Conservation (phyloP, 1,140 invertebrate genomes). For the Copidosoma floridanum region DNA sequence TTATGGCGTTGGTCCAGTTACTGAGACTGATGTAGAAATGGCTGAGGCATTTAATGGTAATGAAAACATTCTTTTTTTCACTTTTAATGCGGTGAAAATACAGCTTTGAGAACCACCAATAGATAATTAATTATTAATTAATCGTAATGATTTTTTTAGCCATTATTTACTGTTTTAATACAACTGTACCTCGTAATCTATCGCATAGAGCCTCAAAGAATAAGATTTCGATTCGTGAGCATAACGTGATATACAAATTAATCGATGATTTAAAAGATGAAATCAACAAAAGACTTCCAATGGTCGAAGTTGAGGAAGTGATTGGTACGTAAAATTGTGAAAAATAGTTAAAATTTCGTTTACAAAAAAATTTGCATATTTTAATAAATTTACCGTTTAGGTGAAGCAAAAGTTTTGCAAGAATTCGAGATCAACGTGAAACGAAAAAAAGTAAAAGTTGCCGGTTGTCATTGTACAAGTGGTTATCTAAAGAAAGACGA, state of each 20-base stretch:
- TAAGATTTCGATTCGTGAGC: slow-evolving; percentile 64
- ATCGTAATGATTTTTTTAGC: slow-evolving; percentile 55
- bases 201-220: slow-evolving; percentile 56
- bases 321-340: slow-evolving; percentile 59
- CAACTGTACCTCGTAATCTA: slow-evolving; percentile 59
- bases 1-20: slow-evolving; percentile 85
- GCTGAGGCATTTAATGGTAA: slow-evolving; percentile 78
- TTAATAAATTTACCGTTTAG: slow-evolving; percentile 49
- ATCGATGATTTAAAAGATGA: slow-evolving; percentile 85
- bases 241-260: slow-evolving; percentile 90
- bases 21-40: slow-evolving; percentile 80
- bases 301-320: slow-evolving; percentile 70
- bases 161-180: slow-evolving; percentile 86
- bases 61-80: slow-evolving; percentile 4
- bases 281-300: slow-evolving; percentile 73
- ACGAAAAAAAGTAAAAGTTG: slow-evolving; percentile 80
- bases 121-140: no score
- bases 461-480: slow-evolving; percentile 82
- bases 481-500: slow-evolving; percentile 72
- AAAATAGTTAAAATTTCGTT: background rate
- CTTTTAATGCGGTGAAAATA: no score
- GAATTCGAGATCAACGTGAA: slow-evolving; percentile 81
- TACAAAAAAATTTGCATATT: slow-evolving; percentile 11
- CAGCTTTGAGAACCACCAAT: no score
- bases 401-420: slow-evolving; percentile 84